Evolutionary conservation across 2,888 invertebrate genomes (phyloP).

Genomic region (Parnassius orleans): DNA sequence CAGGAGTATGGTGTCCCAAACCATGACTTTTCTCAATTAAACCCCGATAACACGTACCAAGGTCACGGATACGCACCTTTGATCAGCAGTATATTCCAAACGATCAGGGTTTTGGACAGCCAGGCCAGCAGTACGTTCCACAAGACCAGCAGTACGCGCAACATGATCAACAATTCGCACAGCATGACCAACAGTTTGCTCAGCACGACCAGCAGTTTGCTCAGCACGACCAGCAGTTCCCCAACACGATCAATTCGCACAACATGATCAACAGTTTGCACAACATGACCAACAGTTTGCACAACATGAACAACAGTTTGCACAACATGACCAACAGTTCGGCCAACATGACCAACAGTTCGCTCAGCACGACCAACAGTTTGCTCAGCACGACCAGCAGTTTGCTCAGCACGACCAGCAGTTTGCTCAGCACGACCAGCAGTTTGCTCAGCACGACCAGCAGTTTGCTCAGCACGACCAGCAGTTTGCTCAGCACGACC

Average conservation of each 20-base stretch:
- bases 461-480: conserved; percentile 34
- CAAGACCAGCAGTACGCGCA: conserved; percentile 34
- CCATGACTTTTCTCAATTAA: conserved; percentile 34
- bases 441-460: conserved; percentile 27
- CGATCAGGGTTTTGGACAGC: conserved; percentile 31
- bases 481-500: conserved; percentile 37
- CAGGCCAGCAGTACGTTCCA: conserved; percentile 31
- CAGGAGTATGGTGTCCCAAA: conserved; percentile 35
- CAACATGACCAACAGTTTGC: conserved; percentile 37
- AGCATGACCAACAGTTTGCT: conserved; percentile 30
- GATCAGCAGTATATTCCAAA: conserved; percentile 26
- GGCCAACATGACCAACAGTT: conserved; percentile 33
- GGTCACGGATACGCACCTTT: conserved; percentile 31
- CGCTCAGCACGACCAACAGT: conserved; percentile 40
- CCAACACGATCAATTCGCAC: conserved; percentile 31
- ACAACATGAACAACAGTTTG: conserved; percentile 31
- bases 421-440: conserved; percentile 33
- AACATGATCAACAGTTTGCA: conserved; percentile 35
- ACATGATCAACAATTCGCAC: conserved; percentile 35
- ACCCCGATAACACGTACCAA: conserved; percentile 30
- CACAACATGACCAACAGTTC: conserved; percentile 33
- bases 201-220: conserved; percentile 31
- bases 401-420: conserved; percentile 42
- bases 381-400: conserved; percentile 37
- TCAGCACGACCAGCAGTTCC: conserved; percentile 25